Evolutionary conservation across 2,113 vertebrate genomes (phyloP).

Genomic region (Oryzias javanicus): DNA sequence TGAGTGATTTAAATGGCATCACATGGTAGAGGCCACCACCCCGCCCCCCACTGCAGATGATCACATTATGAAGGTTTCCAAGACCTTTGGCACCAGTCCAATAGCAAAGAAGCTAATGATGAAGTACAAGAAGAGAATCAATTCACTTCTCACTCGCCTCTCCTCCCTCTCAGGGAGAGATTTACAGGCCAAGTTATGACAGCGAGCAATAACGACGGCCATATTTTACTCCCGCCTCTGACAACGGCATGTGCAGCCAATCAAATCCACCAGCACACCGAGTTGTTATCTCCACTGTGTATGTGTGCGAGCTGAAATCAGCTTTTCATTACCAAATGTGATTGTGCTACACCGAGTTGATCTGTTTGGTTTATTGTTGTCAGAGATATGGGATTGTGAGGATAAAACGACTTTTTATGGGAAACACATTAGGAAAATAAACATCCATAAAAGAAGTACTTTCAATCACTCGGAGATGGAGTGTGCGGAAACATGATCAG

Average conservation of each 20-base stretch:
- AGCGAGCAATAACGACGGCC: slow-evolving; percentile 63
- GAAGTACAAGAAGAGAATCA: slow-evolving; percentile 65
- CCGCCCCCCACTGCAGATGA: slow-evolving; percentile 24
- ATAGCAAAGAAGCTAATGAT: slow-evolving; percentile 50
- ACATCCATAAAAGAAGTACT: slow-evolving; percentile 45
- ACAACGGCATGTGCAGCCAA: slow-evolving; percentile 55
- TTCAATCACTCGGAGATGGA: slow-evolving; percentile 56
- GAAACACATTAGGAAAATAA: slow-evolving; percentile 57
- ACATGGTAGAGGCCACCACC: slow-evolving; percentile 27
- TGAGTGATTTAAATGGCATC: slow-evolving; percentile 60
- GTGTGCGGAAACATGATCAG: slow-evolving; percentile 42
- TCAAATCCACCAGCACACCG: slow-evolving; percentile 52
- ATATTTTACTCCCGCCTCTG: slow-evolving; percentile 64
- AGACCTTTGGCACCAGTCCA: slow-evolving; percentile 60
- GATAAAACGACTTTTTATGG: slow-evolving; percentile 52
- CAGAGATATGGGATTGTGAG: slow-evolving; percentile 49
- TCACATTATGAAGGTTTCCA: slow-evolving; percentile 56
- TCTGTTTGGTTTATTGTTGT: slow-evolving; percentile 63
- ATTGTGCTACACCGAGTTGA: slow-evolving; percentile 43
- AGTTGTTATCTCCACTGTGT: slow-evolving; percentile 41
- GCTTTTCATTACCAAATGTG: slow-evolving; percentile 47
- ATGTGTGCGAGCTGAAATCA: slow-evolving; percentile 31
- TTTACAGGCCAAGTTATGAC: slow-evolving; percentile 72
- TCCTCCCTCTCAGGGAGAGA: slow-evolving; percentile 61
- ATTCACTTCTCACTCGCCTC: slow-evolving; percentile 52